Percentiles rank a stretch among this genome's conserved stretches.
phyloP scores from a whole-genome alignment of 1,140 invertebrate genomes.

The Galendromus occidentalis region DNA sequence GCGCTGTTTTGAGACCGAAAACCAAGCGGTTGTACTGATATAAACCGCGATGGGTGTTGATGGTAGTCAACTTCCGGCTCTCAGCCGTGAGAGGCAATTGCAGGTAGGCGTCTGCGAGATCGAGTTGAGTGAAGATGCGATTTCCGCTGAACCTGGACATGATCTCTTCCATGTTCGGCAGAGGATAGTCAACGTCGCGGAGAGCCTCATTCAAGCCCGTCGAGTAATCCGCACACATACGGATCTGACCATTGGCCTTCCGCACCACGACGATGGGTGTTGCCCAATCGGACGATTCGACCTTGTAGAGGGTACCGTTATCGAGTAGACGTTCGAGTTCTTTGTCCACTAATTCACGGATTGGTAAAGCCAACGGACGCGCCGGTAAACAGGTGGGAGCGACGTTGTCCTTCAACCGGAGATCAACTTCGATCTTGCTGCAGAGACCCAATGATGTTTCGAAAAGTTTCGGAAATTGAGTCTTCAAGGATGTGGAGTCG shows the following conservation, averaged over 20 bases:
- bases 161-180: conserved; percentile 11
- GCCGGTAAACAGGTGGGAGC: too few species aligned
- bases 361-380: too few species aligned
- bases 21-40: neutral
- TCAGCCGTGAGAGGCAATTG: neutral
- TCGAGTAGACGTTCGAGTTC: too few species aligned
- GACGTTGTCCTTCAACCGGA: too few species aligned
- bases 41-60: neutral
- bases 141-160: neutral
- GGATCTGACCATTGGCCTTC: conserved; percentile 25
- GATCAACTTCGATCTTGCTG: too few species aligned
- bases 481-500: too few species aligned
- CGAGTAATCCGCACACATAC: conserved; percentile 28
- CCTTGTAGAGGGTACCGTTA: too few species aligned
- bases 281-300: conserved; percentile 30
- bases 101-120: conserved; percentile 12
- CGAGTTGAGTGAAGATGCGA: conserved; percentile 2
- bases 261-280: conserved; percentile 27
- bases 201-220: neutral
- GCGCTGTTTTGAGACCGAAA: conserved; percentile 12
- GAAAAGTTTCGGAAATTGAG: too few species aligned
- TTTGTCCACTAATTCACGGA: too few species aligned
- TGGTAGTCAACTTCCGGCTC: conserved; percentile 6
- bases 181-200: neutral
- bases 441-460: too few species aligned